These are phyloP conservation scores for Casuarius casuarius DNA, from an alignment of 2,113 vertebrate species.

Conservation along the genomic window DNA sequence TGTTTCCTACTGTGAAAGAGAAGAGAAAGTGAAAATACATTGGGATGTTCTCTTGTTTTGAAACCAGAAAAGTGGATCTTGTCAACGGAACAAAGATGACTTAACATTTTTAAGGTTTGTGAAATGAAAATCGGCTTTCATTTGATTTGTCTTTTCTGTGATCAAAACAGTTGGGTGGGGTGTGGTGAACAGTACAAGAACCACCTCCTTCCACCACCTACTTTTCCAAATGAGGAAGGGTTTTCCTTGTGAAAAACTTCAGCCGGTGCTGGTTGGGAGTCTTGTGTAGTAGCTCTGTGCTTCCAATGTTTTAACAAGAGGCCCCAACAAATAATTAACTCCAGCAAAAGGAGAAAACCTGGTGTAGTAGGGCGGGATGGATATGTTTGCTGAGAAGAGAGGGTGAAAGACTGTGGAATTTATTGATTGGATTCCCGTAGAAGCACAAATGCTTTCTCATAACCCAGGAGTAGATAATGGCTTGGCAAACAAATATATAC, in stretches of 20 bases:
- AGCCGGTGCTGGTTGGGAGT: accelerated
- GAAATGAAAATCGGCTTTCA: neutral
- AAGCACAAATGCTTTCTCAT: constrained; percentile 27
- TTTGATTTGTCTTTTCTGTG: neutral
- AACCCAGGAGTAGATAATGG: constrained; percentile 22
- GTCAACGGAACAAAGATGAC: neutral
- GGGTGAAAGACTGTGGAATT: constrained; percentile 53
- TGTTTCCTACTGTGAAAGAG: neutral
- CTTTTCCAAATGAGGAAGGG: neutral
- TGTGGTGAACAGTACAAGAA: neutral
- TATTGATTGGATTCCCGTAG: constrained; percentile 24
- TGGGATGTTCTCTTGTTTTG: neutral
- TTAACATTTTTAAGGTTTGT: neutral
- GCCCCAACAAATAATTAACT: constrained; percentile 26
- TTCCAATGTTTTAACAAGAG: neutral
- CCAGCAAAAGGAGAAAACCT: neutral
- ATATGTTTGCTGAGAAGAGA: constrained; percentile 24
- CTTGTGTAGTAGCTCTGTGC: accelerated
- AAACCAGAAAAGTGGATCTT: neutral
- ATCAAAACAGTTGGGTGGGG: accelerated
- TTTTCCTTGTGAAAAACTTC: neutral
- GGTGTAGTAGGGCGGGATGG: neutral
- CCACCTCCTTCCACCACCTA: neutral
- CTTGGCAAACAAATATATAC: constrained; percentile 29
- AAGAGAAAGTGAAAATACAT: neutral